Evolutionary conservation across 2,113 vertebrate genomes (phyloP).

Genomic region (Balaenoptera acutorostrata): DNA sequence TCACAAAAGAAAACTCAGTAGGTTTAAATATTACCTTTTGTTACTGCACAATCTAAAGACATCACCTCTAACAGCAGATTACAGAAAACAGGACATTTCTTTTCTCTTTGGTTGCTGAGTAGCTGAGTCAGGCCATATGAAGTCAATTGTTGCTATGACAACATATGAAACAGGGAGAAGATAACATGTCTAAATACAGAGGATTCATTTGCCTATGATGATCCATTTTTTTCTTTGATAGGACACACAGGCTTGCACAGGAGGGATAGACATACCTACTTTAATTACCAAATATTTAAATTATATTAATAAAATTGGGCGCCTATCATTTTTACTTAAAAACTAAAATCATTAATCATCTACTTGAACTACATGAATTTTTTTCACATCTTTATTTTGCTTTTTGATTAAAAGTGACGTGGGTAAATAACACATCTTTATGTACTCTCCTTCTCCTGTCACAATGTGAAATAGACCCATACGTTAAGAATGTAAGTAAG

Average conservation of each 20-base stretch:
- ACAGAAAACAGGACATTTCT: slow-evolving; percentile 56
- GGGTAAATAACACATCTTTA: slow-evolving; percentile 53
- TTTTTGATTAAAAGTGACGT: slow-evolving; percentile 45
- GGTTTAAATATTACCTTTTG: slow-evolving; percentile 23
- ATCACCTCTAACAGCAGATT: slow-evolving; percentile 50
- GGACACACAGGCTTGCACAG: slow-evolving; percentile 13
- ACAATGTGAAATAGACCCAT: slow-evolving; percentile 52
- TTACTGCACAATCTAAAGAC: not conserved
- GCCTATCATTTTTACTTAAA: slow-evolving; percentile 35
- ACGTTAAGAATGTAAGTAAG: slow-evolving; percentile 62
- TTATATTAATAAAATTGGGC: not conserved
- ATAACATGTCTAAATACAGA: slow-evolving; percentile 65
- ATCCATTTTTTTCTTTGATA: slow-evolving; percentile 58
- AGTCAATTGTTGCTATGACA: slow-evolving; percentile 77
- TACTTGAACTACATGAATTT: not conserved
- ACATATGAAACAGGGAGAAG: slow-evolving; percentile 61
- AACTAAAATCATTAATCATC: slow-evolving; percentile 5
- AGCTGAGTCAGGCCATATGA: slow-evolving; percentile 72
- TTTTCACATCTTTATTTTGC: slow-evolving; percentile 51
- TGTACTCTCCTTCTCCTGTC: slow-evolving; percentile 30
- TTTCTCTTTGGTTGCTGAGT: slow-evolving; percentile 64
- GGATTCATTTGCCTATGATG: slow-evolving; percentile 69
- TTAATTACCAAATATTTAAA: slow-evolving; percentile 64
- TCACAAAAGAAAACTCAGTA: slow-evolving; percentile 32
- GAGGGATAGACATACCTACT: slow-evolving; percentile 9